Evolutionary conservation across 2,888 invertebrate genomes (phyloP).

Genomic region (Chrysolina oricalcia): DNA sequence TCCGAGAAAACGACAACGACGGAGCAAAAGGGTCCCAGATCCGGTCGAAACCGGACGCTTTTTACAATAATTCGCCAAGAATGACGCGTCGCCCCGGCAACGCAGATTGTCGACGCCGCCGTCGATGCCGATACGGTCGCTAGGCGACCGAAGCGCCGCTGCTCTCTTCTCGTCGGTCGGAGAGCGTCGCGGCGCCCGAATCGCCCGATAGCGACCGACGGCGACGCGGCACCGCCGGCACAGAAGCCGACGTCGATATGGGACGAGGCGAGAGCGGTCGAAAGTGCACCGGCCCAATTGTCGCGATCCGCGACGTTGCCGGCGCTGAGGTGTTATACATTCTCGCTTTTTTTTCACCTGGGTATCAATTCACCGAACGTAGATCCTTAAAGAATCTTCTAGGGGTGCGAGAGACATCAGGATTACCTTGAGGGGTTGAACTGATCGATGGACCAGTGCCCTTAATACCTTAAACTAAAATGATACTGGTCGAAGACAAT

Average conservation of each 20-base stretch:
- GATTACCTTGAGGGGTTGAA: not conserved
- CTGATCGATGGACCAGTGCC: not conserved
- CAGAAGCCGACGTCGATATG: slow-evolving; percentile 27
- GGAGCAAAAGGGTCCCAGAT: slow-evolving; percentile 11
- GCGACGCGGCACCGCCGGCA: slow-evolving; percentile 15
- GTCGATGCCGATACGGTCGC: slow-evolving; percentile 28
- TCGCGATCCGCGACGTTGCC: not conserved
- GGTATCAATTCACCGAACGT: not conserved
- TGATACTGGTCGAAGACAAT: too few relatives aligned
- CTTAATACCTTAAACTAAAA: too few relatives aligned
- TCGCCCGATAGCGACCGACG: not conserved
- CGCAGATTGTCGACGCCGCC: slow-evolving; percentile 53
- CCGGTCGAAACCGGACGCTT: slow-evolving; percentile 39
- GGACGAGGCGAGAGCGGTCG: slow-evolving; percentile 18
- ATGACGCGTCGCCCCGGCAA: slow-evolving; percentile 66
- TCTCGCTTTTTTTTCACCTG: not conserved
- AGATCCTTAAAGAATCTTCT: not conserved
- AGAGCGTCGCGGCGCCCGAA: not conserved
- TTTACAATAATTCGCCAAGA: slow-evolving; percentile 48
- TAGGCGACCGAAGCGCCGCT: slow-evolving; percentile 35
- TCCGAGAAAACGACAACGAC: slow-evolving; percentile 13
- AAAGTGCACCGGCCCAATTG: slow-evolving; percentile 32
- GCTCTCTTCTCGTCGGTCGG: not conserved
- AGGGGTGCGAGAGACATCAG: not conserved
- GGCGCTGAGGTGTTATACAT: not conserved